Percentiles rank a stretch among this genome's conserved stretches.
phyloP scores from a whole-genome alignment of 2,113 vertebrate species.

The Peromyscus maniculatus region DNA sequence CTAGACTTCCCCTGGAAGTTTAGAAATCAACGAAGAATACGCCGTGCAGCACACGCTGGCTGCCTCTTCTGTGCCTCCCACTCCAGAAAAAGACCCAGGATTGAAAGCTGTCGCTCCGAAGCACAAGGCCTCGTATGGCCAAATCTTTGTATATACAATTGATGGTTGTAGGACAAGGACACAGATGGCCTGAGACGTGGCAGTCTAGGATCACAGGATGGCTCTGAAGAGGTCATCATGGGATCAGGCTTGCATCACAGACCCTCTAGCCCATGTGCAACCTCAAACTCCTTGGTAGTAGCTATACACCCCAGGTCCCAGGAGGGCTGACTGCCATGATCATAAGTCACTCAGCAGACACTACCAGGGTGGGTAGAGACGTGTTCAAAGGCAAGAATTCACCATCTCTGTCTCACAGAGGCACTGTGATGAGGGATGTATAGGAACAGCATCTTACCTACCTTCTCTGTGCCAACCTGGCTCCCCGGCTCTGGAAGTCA shows the following conservation, averaged over 20 bases:
- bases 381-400: neutral
- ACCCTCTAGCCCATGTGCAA: neutral
- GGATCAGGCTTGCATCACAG: neutral
- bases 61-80: neutral
- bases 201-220: neutral
- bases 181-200: neutral
- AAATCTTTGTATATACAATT: neutral
- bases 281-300: neutral
- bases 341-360: neutral
- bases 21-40: neutral
- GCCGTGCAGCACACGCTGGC: too few species aligned
- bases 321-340: neutral
- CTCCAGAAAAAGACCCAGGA: neutral
- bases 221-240: neutral
- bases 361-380: too few species aligned
- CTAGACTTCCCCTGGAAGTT: neutral
- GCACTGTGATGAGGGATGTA: neutral
- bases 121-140: neutral
- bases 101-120: neutral
- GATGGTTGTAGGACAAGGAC: neutral
- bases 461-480: neutral
- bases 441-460: neutral
- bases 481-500: neutral
- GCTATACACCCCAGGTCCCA: neutral
- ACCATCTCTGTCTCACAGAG: neutral